Base-by-base conservation (phyloP, 2,888 invertebrate species). In the Morpho achilles region DNA sequence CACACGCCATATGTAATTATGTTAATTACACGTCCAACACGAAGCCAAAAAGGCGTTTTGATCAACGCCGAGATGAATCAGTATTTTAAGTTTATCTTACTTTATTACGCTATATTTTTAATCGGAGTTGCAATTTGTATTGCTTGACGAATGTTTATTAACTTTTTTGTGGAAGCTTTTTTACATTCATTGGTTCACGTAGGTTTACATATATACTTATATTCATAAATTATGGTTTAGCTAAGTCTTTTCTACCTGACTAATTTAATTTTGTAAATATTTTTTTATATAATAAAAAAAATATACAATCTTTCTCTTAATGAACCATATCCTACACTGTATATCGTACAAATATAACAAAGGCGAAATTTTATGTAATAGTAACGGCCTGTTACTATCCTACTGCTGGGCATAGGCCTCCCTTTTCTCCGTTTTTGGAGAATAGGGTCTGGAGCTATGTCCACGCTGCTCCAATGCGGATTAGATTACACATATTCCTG, bases 1-100 rank as follows among this genome's bases (percentile, higher is more conserved):
- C 87, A 96, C 97, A 47, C 94, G 98, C 80, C 98, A 98, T 79
- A 98, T 98, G 97, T 97, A 94, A 85, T 68, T 62, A 62, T 39
- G 40, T 48, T 56, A 56, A 53, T 61, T 49, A 61, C 49, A 8
- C 43, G 52, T 60, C 16, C 60, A 58, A 52, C 55, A 53, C 56
- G 53, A 32, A 16, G 16, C 16, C 47, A 48, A 53, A 40, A 45
- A 50, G 22, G 47, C 46, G 49, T 53, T 48, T 44, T 46, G 9
- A 58, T 32, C 48, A 39, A n/a, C 43, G 52, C 32, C 45, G 44
- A 47, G 51, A 46, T 55, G 50, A 46, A 66, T 58, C 66, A 66
- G 64, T 66, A 64, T 66, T 64, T 58, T 52, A 55, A 55, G 9
- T 61, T 53, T 56, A 57, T 50, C 55, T 48, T 49, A 60, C 60